A percentile compares a stretch with the other conserved stretches of the same genome.
These are phyloP conservation scores for Dusona sp. DNA, from an alignment of 2,888 invertebrate species.

Conservation along the genomic window DNA sequence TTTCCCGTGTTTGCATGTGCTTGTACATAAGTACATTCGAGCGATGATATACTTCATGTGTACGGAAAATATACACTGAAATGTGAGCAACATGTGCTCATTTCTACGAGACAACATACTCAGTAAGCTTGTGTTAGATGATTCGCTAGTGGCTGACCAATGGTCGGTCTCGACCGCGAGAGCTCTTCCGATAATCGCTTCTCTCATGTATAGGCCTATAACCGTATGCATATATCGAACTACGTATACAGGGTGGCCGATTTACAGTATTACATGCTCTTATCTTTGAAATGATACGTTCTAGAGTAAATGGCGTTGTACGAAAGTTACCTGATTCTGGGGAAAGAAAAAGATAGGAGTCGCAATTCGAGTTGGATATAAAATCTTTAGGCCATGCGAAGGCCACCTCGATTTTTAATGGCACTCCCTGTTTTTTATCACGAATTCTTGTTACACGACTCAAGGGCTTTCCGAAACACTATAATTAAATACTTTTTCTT, in stretches of 20 bases:
- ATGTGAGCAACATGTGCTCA: constrained; percentile 57
- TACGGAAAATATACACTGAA: constrained; percentile 38
- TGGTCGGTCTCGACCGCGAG: constrained; percentile 51
- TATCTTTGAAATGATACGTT: not conserved
- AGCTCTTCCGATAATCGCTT: constrained; percentile 65
- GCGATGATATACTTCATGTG: constrained; percentile 4
- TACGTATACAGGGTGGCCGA: not conserved
- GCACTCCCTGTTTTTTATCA: not conserved
- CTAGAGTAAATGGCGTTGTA: not conserved
- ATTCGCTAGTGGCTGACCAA: constrained; percentile 55
- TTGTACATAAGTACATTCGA: not conserved
- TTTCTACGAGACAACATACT: constrained; percentile 9
- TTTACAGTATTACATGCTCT: not conserved
- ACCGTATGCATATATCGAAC: not conserved
- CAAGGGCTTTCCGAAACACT: not conserved
- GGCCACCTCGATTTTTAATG: not conserved
- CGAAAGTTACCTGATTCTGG: not conserved
- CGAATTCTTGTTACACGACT: not conserved
- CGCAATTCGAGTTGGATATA: not conserved
- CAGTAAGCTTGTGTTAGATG: constrained; percentile 19
- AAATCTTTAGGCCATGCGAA: not conserved
- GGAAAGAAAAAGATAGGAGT: not conserved
- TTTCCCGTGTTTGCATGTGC: constrained; percentile 10
- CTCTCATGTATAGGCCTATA: constrained; percentile 37
- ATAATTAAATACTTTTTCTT: not conserved